A percentile compares a stretch with the other conserved stretches of the same genome.
Evolutionary conservation across 2,797 vertebrate species (phyloP).

Genomic region (Microhierax caerulescens): DNA sequence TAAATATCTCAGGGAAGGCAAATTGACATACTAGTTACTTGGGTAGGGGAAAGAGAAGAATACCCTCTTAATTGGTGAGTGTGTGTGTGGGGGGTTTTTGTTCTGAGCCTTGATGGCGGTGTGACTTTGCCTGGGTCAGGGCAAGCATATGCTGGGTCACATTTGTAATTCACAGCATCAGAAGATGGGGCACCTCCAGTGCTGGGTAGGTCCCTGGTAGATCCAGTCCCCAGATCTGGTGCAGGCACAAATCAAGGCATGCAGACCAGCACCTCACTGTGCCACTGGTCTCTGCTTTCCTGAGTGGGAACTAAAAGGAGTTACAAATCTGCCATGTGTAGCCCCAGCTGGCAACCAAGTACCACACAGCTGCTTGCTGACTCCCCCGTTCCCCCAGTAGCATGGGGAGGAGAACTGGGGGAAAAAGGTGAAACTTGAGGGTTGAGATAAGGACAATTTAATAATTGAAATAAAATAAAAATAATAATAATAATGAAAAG

Average conservation of each 20-base stretch:
- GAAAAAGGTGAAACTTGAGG: too few species aligned
- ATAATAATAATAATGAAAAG: too few species aligned
- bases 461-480: too few species aligned
- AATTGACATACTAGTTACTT: background rate
- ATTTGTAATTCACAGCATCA: background rate
- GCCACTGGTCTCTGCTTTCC: background rate
- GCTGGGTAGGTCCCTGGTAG: background rate
- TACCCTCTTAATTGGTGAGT: fast-evolving
- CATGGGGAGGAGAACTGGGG: too few species aligned
- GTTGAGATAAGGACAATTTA: too few species aligned
- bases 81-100: background rate
- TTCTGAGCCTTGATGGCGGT: background rate
- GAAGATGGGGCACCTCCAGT: background rate
- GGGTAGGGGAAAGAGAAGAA: background rate
- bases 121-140: background rate
- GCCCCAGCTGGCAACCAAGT: too few species aligned
- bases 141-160: background rate
- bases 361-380: too few species aligned
- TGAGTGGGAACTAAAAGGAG: background rate
- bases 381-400: too few species aligned
- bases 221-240: background rate
- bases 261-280: background rate
- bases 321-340: background rate
- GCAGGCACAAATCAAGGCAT: background rate
- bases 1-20: background rate